These are phyloP conservation scores for Polydesmus complanatus DNA, from an alignment of 2,888 invertebrate species.

Conservation along the genomic window DNA sequence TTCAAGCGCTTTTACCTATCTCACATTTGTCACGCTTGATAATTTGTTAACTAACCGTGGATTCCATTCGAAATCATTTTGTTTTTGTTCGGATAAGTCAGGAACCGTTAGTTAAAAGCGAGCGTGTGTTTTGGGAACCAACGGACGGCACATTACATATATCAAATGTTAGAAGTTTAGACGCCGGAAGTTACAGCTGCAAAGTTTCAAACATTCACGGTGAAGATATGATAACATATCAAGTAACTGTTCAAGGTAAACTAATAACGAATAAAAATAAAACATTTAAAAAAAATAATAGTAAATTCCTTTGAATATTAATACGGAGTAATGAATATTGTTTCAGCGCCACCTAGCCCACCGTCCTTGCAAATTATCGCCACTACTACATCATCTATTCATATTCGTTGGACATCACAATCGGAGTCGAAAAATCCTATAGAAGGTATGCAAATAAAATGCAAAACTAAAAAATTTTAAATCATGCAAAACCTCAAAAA, in stretches of 20 bases:
- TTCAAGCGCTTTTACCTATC: neutral
- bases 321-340: neutral
- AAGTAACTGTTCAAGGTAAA: conserved; percentile 31
- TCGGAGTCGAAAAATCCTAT: conserved; percentile 15
- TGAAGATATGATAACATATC: conserved; percentile 28
- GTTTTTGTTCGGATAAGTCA: conserved; percentile 7
- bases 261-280: conserved; percentile 3
- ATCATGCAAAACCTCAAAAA: neutral
- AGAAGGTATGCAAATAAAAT: conserved; percentile 14
- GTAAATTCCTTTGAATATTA: conserved; percentile 1
- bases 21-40: neutral
- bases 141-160: conserved; percentile 23
- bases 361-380: conserved; percentile 7
- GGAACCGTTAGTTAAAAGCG: conserved; percentile 1
- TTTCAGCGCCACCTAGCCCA: conserved; percentile 17
- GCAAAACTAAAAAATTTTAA: neutral
- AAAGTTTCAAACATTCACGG: conserved; percentile 29
- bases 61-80: neutral
- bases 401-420: conserved; percentile 15
- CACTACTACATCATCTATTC: conserved; percentile 13
- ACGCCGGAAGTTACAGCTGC: conserved; percentile 33
- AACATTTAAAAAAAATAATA: too few species aligned
- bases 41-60: too few species aligned
- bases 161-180: conserved; percentile 26
- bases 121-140: conserved; percentile 13